These are phyloP conservation scores for Venusia cambrica DNA, from an alignment of 2,888 invertebrate species.

Conservation along the genomic window DNA sequence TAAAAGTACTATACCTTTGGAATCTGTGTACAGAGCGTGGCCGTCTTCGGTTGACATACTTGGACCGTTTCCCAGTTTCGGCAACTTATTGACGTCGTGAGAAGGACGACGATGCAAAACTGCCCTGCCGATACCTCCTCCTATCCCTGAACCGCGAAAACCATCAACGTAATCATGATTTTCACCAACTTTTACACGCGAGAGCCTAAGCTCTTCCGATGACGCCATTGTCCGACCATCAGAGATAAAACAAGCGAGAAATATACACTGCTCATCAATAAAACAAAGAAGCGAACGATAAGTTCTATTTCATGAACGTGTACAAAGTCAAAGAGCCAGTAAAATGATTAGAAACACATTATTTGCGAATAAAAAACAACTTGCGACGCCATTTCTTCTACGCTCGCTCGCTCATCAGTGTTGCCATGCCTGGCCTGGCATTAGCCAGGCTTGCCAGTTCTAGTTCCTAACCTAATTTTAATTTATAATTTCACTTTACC, in stretches of 20 bases:
- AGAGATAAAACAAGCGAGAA: constrained; percentile 54
- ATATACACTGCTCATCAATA: constrained; percentile 55
- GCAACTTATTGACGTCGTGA: constrained; percentile 69
- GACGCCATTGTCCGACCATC: constrained; percentile 76
- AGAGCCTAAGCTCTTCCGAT: constrained; percentile 65
- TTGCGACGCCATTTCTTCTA: constrained; percentile 78
- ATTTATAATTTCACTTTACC: too few species aligned
- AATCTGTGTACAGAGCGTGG: constrained; percentile 54
- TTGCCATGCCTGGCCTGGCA: too few species aligned
- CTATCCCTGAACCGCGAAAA: constrained; percentile 51
- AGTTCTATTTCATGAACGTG: constrained; percentile 44
- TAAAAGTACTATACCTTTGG: constrained; percentile 54
- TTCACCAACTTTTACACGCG: constrained; percentile 72
- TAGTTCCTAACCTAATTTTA: too few species aligned
- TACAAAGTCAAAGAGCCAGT: constrained; percentile 43
- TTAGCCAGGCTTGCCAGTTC: too few species aligned
- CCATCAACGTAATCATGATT: constrained; percentile 58
- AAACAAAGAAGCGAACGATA: constrained; percentile 49
- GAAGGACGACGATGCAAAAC: constrained; percentile 68
- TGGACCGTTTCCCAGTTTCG: constrained; percentile 71
- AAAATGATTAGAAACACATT: constrained; percentile 63
- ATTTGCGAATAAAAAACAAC: constrained; percentile 74
- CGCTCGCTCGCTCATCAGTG: too few species aligned
- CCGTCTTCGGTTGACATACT: constrained; percentile 67
- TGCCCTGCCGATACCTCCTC: constrained; percentile 64